Evolutionary conservation across 2,797 vertebrate genomes (phyloP).

Genomic region (Ctenopoma multispine): DNA sequence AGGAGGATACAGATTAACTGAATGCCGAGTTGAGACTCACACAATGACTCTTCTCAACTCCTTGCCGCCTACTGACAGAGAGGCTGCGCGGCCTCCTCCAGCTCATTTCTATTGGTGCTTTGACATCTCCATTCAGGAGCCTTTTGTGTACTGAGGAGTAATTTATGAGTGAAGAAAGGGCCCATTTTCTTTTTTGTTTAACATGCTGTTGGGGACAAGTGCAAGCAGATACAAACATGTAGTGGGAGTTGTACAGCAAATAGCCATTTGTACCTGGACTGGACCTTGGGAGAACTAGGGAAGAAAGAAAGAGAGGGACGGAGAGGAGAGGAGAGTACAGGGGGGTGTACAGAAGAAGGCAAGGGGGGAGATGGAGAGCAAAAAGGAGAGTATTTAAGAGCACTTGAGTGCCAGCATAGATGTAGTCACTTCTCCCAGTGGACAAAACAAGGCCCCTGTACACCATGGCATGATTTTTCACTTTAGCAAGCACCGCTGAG

Average conservation of each 20-base stretch:
- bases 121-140: slow-evolving; percentile 84
- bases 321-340: slow-evolving; percentile 57
- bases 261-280: slow-evolving; percentile 92
- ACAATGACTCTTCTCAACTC: slow-evolving; percentile 63
- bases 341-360: slow-evolving; percentile 68
- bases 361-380: slow-evolving; percentile 54
- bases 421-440: slow-evolving; percentile 90
- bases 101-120: slow-evolving; percentile 80
- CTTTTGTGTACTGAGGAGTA: slow-evolving; percentile 81
- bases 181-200: slow-evolving; percentile 85
- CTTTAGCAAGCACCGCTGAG: slow-evolving; percentile 83
- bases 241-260: slow-evolving; percentile 92
- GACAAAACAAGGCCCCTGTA: slow-evolving; percentile 83
- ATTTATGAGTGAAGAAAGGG: slow-evolving; percentile 87
- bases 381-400: slow-evolving; percentile 87
- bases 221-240: slow-evolving; percentile 84
- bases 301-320: slow-evolving; percentile 55
- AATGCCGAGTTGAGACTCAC: slow-evolving; percentile 37
- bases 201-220: slow-evolving; percentile 88
- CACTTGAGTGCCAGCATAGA: slow-evolving; percentile 89
- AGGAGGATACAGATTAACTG: slow-evolving; percentile 42
- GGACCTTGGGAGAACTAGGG: slow-evolving; percentile 72
- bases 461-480: slow-evolving; percentile 94
- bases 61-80: slow-evolving; percentile 79
- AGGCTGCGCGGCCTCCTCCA: slow-evolving; percentile 68